Base-by-base conservation (phyloP, 2,797 vertebrate species). In the Dendrocincla fuliginosa region DNA sequence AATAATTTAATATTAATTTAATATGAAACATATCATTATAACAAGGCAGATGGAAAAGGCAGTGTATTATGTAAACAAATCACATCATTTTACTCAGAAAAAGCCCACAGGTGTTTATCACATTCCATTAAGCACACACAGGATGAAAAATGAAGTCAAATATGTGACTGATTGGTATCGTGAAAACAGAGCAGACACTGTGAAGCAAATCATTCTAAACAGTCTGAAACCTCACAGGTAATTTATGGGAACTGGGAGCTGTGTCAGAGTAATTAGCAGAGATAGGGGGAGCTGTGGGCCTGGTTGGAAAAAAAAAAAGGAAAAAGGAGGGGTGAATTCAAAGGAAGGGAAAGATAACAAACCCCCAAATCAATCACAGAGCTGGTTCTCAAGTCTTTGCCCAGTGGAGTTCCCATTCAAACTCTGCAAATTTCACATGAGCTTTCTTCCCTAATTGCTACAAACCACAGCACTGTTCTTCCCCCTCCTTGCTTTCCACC, bases 1-100 rank as follows among this genome's bases (percentile, higher is more conserved):
- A 97, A 98, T 78, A 93, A 97, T 93, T 94, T 79, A 91, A 96
- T 96, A 97, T 94, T 90, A 93, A 95, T 90, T 90, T 73, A 63
- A 93, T 87, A 96, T 95, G 94, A 95, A 97, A 92, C 75, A 90
- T 75, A 78, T 84, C 42, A 90, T 68, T 53, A 93, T 90, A 96
- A 69, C 50, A 93, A 95, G 55, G 60, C 76, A 94, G 77, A 59
- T 74, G 44, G 88, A 84, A 93, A 91, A 95, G 11, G 33, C 44
- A 84, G 63, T 11, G 85, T 50, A 78, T 93, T 93, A 63, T 19
- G 10, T 33, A 96, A 95, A 94, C 76, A 92, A 91, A 75, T 73
- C 91, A 65, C 77, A 96, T 10, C 8, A 56, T 61, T 91, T 96
- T 82, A 86, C 87, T 95, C 71, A 95, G 80, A 78, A 95, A 96